A percentile compares a stretch with the other conserved stretches of the same genome.
Evolutionary conservation across 2,797 vertebrate species (phyloP).

Genomic region (Perodicticus potto): DNA sequence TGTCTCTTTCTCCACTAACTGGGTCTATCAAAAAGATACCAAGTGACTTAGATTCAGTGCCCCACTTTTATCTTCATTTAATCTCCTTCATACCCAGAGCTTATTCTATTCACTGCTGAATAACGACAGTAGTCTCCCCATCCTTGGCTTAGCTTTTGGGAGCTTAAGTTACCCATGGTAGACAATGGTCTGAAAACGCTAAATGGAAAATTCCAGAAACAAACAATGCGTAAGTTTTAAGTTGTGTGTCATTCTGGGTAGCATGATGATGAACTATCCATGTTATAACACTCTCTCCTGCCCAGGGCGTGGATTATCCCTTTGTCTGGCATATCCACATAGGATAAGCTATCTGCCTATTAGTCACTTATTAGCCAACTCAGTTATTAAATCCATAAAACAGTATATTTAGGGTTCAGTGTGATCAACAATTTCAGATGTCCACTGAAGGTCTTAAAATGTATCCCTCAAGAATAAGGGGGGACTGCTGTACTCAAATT

Average conservation of each 20-base stretch:
- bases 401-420: background rate
- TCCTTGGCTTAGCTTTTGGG: background rate
- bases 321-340: background rate
- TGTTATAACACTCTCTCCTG: background rate
- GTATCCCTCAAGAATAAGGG: background rate
- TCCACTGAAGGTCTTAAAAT: background rate
- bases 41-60: background rate
- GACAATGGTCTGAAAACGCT: background rate
- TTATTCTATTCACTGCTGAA: slow-evolving; percentile 9
- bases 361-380: background rate
- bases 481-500: background rate
- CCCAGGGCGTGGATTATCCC: background rate
- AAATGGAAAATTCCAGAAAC: background rate
- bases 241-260: background rate
- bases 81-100: background rate
- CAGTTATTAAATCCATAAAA: background rate
- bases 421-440: background rate
- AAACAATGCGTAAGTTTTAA: background rate
- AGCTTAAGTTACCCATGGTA: background rate
- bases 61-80: slow-evolving; percentile 22
- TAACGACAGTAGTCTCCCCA: background rate
- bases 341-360: background rate
- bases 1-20: slow-evolving; percentile 14
- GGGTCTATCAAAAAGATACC: slow-evolving; percentile 1
- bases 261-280: background rate